Evolutionary conservation across 2,113 vertebrate species (phyloP).

Genomic region (Plecotus auritus): DNA sequence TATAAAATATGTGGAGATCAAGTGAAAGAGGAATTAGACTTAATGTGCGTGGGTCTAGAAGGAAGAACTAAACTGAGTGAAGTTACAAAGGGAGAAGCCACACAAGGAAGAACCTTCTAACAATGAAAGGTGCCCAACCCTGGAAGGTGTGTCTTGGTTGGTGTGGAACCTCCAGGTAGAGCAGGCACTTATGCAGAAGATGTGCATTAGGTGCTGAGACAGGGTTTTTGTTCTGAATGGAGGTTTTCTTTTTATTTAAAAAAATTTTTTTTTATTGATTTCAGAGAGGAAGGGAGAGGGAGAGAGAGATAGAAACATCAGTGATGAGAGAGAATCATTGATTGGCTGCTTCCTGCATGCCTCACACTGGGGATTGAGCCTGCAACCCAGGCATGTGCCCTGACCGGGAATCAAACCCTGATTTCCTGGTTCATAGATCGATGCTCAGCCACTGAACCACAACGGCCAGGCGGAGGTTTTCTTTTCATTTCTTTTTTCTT

Average conservation of each 20-base stretch:
- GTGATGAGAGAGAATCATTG: no score
- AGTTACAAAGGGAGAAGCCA: not conserved
- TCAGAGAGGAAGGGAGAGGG: no score
- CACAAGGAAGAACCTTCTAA: not conserved
- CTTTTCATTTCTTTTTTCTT: not conserved
- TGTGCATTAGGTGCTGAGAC: not conserved
- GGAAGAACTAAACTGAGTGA: not conserved
- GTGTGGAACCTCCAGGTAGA: not conserved
- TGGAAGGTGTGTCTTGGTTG: not conserved
- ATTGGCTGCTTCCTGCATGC: no score
- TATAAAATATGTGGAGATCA: not conserved
- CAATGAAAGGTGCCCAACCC: not conserved
- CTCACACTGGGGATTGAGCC: no score
- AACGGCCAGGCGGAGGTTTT: no score
- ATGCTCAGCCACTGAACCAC: no score
- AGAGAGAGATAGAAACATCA: no score
- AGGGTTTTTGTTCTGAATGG: not conserved
- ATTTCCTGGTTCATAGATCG: no score
- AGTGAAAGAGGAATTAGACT: slow-evolving; percentile 21
- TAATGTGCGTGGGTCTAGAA: not conserved
- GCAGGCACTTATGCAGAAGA: not conserved
- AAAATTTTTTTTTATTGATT: no score
- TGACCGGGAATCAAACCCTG: no score
- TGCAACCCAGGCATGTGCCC: no score
- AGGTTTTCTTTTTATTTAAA: not conserved